Percentiles rank a stretch among this genome's conserved stretches.
phyloP scores from a whole-genome alignment of 2,113 vertebrate species.

The Lepisosteus oculatus region DNA sequence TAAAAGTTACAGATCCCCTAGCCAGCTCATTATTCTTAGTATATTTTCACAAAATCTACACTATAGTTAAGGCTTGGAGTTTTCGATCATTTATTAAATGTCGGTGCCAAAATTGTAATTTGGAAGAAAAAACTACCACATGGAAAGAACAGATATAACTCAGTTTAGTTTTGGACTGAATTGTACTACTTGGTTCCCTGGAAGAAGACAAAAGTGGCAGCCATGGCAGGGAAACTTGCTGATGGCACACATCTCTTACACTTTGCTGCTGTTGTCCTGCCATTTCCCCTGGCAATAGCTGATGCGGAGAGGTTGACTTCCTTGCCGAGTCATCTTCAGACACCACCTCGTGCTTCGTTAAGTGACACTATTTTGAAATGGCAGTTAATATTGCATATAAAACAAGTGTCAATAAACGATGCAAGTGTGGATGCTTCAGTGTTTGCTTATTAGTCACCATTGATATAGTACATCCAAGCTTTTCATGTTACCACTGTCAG shows the following conservation, averaged over 20 bases:
- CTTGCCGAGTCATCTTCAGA: conserved; percentile 53
- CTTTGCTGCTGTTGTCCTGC: conserved; percentile 50
- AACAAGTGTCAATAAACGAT: conserved; percentile 32
- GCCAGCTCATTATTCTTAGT: too few relatives aligned
- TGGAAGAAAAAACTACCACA: conserved; percentile 27
- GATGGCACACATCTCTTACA: conserved; percentile 46
- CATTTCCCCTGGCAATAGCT: conserved; percentile 53
- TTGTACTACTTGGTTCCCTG: conserved; percentile 10
- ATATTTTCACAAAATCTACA: conserved; percentile 12
- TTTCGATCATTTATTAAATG: conserved; percentile 44
- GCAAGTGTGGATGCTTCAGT: conserved; percentile 14
- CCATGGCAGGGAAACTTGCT: conserved; percentile 23
- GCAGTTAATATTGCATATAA: conserved; percentile 46
- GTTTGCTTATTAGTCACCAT: neutral
- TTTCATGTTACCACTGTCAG: neutral
- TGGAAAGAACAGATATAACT: conserved; percentile 21
- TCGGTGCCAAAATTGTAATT: conserved; percentile 29
- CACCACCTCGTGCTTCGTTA: conserved; percentile 57
- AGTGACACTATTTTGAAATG: conserved; percentile 60
- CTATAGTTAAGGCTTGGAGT: conserved; percentile 48
- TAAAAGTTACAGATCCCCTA: too few relatives aligned
- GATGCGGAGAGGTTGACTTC: conserved; percentile 51
- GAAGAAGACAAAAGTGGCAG: conserved; percentile 34
- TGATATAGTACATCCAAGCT: too few relatives aligned
- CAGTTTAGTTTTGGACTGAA: conserved; percentile 22